These are phyloP conservation scores for Poeciliopsis retropinna DNA, from an alignment of 2,113 vertebrate genomes.

Conservation along the genomic window DNA sequence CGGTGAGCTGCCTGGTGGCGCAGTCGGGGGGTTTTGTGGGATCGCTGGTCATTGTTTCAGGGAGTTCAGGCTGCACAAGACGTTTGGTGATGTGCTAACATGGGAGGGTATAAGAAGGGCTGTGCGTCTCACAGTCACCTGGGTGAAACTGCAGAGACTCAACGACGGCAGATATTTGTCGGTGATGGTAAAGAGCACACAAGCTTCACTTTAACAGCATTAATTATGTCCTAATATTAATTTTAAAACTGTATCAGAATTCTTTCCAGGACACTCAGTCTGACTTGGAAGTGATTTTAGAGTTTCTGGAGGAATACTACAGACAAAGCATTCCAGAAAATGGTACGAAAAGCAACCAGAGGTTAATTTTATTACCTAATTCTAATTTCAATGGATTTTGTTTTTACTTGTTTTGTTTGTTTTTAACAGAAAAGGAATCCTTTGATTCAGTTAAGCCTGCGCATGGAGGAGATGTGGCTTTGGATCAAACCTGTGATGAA, in stretches of 20 bases:
- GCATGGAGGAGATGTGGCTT: conserved; percentile 4
- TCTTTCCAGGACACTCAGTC: conserved; percentile 69
- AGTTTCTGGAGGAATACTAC: conserved; percentile 82
- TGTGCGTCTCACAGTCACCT: conserved; percentile 36
- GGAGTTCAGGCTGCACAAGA: conserved; percentile 41
- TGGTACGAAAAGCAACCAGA: conserved; percentile 23
- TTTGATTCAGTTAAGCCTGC: conserved; percentile 13
- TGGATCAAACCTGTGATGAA: conserved; percentile 14
- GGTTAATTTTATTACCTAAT: background rate
- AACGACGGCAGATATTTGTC: conserved; percentile 8
- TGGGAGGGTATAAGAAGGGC: conserved; percentile 65
- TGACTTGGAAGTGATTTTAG: conserved; percentile 82
- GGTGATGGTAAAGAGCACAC: conserved; percentile 60
- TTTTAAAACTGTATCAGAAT: conserved; percentile 26
- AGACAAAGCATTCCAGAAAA: conserved; percentile 60
- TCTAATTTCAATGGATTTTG: background rate
- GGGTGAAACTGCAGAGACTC: conserved; percentile 37
- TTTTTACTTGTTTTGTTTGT: background rate
- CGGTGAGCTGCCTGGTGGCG: conserved; percentile 61
- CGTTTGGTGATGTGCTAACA: conserved; percentile 41
- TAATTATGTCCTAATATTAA: background rate
- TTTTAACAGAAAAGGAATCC: conserved; percentile 19
- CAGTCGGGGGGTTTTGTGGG: conserved; percentile 58
- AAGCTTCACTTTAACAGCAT: background rate
- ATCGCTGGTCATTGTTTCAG: conserved; percentile 73